These are phyloP conservation scores for Stegodyphus dumicola DNA, from an alignment of 1,140 invertebrate species.

Conservation along the genomic window DNA sequence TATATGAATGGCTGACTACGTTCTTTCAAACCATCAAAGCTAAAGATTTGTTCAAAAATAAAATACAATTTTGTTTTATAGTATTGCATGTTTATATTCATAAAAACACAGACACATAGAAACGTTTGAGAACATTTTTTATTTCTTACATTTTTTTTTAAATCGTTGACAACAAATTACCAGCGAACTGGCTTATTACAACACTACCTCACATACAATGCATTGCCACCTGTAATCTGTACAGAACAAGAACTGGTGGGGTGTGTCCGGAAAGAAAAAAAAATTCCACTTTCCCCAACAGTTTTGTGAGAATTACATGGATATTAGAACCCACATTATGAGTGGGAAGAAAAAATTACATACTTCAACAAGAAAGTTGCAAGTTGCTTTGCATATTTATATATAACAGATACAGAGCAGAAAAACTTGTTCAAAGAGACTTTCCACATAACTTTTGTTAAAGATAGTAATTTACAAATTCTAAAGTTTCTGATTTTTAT, in stretches of 20 bases:
- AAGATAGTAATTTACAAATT: background rate
- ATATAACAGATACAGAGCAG: slow-evolving; percentile 33
- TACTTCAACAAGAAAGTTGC: slow-evolving; percentile 43
- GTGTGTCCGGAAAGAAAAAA: slow-evolving; percentile 8
- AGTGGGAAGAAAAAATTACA: slow-evolving; percentile 42
- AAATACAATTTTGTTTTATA: no score
- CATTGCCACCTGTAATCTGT: slow-evolving; percentile 59
- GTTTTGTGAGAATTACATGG: slow-evolving; percentile 36
- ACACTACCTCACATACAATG: slow-evolving; percentile 59
- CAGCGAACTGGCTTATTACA: slow-evolving; percentile 50
- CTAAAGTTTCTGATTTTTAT: background rate
- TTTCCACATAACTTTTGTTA: background rate
- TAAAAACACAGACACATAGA: background rate
- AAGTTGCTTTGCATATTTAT: slow-evolving; percentile 45
- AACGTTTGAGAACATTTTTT: slow-evolving; percentile 52
- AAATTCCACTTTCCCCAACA: background rate
- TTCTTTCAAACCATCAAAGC: no score
- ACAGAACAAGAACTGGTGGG: slow-evolving; percentile 52
- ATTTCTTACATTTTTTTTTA: slow-evolving; percentile 57
- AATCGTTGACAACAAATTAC: slow-evolving; percentile 56
- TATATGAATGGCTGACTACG: no score
- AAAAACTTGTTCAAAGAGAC: slow-evolving; percentile 32
- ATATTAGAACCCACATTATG: slow-evolving; percentile 16
- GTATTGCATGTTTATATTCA: no score
- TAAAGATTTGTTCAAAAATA: no score